Evolutionary conservation across 2,888 invertebrate genomes (phyloP).

Genomic region (Nomada flava): DNA sequence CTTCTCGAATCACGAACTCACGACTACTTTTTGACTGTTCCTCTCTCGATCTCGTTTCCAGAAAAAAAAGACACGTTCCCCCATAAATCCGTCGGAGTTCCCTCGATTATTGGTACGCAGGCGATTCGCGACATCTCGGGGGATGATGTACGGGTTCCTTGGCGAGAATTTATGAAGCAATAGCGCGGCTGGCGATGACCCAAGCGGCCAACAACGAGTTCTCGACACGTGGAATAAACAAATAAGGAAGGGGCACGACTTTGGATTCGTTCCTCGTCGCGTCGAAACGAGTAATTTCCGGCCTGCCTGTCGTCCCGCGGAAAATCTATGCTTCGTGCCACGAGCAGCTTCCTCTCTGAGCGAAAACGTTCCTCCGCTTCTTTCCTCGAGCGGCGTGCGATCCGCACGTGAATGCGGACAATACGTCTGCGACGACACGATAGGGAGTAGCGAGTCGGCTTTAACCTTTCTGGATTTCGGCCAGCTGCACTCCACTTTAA

Average conservation of each 20-base stretch:
- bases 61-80: neutral
- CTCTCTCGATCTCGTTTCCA: neutral
- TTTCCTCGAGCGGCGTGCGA: neutral
- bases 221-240: slow-evolving; percentile 75
- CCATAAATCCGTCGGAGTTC: slow-evolving; percentile 56
- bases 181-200: slow-evolving; percentile 79
- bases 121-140: slow-evolving; percentile 78
- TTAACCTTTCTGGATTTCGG: slow-evolving; percentile 40
- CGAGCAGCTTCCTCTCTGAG: neutral
- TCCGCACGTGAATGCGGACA: neutral
- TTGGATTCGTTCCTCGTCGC: slow-evolving; percentile 46
- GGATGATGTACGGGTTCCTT: slow-evolving; percentile 79
- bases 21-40: neutral
- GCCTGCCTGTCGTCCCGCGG: slow-evolving; percentile 27
- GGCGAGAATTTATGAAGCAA: slow-evolving; percentile 80
- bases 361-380: neutral
- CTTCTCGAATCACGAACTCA: no score
- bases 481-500: slow-evolving; percentile 13
- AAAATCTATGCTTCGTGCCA: slow-evolving; percentile 52
- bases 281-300: slow-evolving; percentile 62
- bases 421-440: neutral
- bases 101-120: slow-evolving; percentile 79
- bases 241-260: slow-evolving; percentile 59
- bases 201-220: slow-evolving; percentile 76
- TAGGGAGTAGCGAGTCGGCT: neutral